Percentiles rank a stretch among this genome's conserved stretches.
Conservation (phyloP, 2,888 invertebrate species). For the Xestia sexstrigata region DNA sequence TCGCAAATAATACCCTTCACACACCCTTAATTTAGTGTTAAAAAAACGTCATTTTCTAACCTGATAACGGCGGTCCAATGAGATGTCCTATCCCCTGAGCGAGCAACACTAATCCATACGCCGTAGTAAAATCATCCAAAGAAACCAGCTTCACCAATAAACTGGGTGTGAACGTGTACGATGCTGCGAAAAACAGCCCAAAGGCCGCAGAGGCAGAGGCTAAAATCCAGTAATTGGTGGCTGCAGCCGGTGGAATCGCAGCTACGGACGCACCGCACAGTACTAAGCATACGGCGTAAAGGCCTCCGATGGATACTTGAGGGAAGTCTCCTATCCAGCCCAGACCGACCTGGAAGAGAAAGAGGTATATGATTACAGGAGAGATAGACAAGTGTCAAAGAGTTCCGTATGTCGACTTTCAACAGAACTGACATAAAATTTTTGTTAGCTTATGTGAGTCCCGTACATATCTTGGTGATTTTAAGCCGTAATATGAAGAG, state of each 20-base stretch:
- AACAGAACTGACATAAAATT: background rate
- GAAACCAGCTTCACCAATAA: constrained; percentile 97
- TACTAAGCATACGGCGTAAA: constrained; percentile 95
- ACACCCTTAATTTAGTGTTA: no score
- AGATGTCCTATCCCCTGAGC: constrained; percentile 98
- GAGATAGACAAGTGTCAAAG: background rate
- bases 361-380: background rate
- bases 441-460: background rate
- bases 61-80: constrained; percentile 97
- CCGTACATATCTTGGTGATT: background rate
- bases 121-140: constrained; percentile 97
- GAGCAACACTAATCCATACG: constrained; percentile 96
- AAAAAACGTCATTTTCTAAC: constrained; percentile 80
- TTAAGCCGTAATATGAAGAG: background rate
- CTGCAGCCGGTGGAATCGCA: constrained; percentile 90
- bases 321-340: constrained; percentile 97
- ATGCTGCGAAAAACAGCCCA: constrained; percentile 97
- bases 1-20: no score
- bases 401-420: background rate
- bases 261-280: constrained; percentile 92
- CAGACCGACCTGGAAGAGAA: constrained; percentile 92
- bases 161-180: constrained; percentile 97
- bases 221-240: constrained; percentile 87
- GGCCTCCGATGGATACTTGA: constrained; percentile 95
- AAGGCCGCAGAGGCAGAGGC: constrained; percentile 92